Evolutionary conservation across 2,888 invertebrate species (phyloP).

Genomic region (Agonopterix heracliana): DNA sequence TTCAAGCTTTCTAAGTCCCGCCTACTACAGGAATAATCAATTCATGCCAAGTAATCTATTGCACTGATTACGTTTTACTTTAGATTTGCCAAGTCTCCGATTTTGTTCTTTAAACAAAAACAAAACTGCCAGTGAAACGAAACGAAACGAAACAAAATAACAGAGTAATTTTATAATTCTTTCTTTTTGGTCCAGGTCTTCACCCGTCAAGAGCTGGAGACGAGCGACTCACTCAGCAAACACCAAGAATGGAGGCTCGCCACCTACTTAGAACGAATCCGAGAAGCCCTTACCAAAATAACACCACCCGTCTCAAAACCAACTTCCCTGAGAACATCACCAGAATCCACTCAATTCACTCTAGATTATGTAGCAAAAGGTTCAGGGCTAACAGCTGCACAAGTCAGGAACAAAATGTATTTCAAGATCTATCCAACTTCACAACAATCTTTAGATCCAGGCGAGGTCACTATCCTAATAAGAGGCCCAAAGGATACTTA

Average conservation of each 20-base stretch:
- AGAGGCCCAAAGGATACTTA: constrained; percentile 66
- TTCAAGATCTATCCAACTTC: constrained; percentile 78
- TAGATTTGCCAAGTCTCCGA: too few species aligned
- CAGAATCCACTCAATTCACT: constrained; percentile 55
- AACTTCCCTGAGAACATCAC: constrained; percentile 46
- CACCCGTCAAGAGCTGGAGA: constrained; percentile 72
- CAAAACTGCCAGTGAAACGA: too few species aligned
- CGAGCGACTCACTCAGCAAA: constrained; percentile 59
- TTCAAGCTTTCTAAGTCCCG: too few species aligned
- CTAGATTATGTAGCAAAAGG: constrained; percentile 77
- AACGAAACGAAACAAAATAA: too few species aligned
- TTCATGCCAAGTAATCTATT: too few species aligned
- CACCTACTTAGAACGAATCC: constrained; percentile 68
- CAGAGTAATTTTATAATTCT: background rate
- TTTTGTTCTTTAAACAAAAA: too few species aligned
- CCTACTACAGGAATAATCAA: too few species aligned
- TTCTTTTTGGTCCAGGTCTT: constrained; percentile 69
- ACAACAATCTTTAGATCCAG: constrained; percentile 64
- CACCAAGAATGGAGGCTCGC: constrained; percentile 76
- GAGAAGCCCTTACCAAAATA: constrained; percentile 57
- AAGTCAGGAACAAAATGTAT: constrained; percentile 68
- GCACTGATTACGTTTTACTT: too few species aligned
- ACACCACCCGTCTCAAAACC: constrained; percentile 58
- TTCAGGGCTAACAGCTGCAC: constrained; percentile 76
- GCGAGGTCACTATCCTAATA: constrained; percentile 65